Evolutionary conservation across 2,888 invertebrate genomes (phyloP).

Genomic region (Seladonia tumulorum): DNA sequence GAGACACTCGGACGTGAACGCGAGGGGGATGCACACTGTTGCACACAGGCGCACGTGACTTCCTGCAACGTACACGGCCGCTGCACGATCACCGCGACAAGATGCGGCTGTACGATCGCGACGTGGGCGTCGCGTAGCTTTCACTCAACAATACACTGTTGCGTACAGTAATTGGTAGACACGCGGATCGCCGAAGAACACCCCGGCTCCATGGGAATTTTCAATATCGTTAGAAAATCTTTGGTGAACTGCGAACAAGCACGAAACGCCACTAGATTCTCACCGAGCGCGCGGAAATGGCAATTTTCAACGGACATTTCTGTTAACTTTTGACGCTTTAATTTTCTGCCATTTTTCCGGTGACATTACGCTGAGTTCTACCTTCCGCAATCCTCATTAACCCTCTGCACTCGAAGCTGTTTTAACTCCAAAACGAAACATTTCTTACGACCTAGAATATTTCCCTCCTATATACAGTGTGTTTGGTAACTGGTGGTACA

Average conservation of each 20-base stretch:
- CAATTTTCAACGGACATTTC: background rate
- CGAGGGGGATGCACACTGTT: constrained; percentile 45
- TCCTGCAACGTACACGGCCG: constrained; percentile 54
- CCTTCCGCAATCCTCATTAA: too few relatives aligned
- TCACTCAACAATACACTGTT: constrained; percentile 61
- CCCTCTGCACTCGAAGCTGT: too few relatives aligned
- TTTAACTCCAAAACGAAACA: too few relatives aligned
- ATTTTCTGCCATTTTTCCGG: too few relatives aligned
- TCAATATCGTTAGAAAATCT: constrained; percentile 21
- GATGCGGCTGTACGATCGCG: constrained; percentile 34
- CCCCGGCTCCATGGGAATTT: constrained; percentile 40
- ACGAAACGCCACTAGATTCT: background rate
- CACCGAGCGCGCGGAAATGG: background rate
- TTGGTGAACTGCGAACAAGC: background rate
- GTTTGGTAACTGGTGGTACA: too few relatives aligned
- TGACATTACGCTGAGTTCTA: too few relatives aligned
- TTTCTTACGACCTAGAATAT: too few relatives aligned
- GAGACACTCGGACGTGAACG: constrained; percentile 13
- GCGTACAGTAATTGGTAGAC: constrained; percentile 55
- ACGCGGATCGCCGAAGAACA: constrained; percentile 20
- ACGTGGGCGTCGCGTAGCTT: constrained; percentile 66
- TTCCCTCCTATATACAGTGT: too few relatives aligned
- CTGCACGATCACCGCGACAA: constrained; percentile 57
- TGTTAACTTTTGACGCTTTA: background rate
- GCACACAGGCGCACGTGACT: constrained; percentile 56